A percentile compares a stretch with the other conserved stretches of the same genome.
phyloP scores from a whole-genome alignment of 1,140 invertebrate species.

The Drosophila parvula region DNA sequence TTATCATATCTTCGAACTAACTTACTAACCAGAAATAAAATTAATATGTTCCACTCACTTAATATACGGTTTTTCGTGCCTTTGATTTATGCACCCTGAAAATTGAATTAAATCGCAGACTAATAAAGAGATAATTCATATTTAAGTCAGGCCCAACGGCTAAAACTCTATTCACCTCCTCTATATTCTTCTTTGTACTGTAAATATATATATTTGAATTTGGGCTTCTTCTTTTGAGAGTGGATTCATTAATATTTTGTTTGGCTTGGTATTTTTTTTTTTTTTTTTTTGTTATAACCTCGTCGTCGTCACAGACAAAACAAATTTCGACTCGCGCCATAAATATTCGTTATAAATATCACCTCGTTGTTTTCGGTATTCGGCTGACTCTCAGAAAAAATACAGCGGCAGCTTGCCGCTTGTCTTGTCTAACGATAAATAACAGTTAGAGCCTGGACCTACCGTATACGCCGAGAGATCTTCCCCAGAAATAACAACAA shows the following conservation, averaged over 20 bases:
- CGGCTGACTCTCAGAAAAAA: slow-evolving; percentile 17
- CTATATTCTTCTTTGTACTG: slow-evolving; percentile 8
- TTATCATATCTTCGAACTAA: not conserved
- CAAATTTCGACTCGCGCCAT: slow-evolving; percentile 54
- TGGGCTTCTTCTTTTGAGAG: slow-evolving; percentile 4
- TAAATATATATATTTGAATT: slow-evolving; percentile 20
- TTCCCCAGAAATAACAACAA: slow-evolving; percentile 23
- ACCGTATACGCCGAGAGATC: slow-evolving; percentile 67
- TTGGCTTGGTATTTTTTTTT: not conserved
- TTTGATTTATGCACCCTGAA: slow-evolving; percentile 11
- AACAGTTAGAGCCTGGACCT: slow-evolving; percentile 79
- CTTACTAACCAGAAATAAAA: not conserved
- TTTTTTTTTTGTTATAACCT: slow-evolving; percentile 22
- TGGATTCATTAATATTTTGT: slow-evolving; percentile 13
- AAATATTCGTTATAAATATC: slow-evolving; percentile 78
- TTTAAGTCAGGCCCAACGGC: slow-evolving; percentile 12
- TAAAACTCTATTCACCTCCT: slow-evolving; percentile 6
- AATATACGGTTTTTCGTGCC: not conserved
- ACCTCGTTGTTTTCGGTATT: slow-evolving; percentile 35
- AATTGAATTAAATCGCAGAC: slow-evolving; percentile 23
- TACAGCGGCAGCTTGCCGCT: slow-evolving; percentile 68
- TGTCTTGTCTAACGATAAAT: slow-evolving; percentile 82
- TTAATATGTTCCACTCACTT: not conserved
- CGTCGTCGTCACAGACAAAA: slow-evolving; percentile 28
- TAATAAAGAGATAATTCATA: slow-evolving; percentile 28